Conservation (phyloP, 2,888 invertebrate species). For the Meiosimyza platycephala region DNA sequence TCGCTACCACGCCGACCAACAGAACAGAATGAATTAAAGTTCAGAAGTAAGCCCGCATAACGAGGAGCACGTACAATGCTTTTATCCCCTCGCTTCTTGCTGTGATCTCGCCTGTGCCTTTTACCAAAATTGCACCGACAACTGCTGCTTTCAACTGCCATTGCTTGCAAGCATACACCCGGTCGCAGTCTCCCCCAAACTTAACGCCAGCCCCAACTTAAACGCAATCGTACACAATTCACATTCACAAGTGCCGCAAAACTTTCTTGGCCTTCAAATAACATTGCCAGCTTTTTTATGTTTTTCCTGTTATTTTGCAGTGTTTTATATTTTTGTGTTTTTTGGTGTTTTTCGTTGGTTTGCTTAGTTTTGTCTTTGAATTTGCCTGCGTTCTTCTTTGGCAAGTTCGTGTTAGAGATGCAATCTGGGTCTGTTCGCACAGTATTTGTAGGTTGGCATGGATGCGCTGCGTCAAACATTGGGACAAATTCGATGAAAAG, state of each 20-base stretch:
- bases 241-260: constrained; percentile 27
- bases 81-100: background rate
- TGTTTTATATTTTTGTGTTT: constrained; percentile 21
- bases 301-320: constrained; percentile 40
- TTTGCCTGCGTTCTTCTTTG: constrained; percentile 15
- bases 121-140: constrained; percentile 23
- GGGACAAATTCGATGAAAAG: no score
- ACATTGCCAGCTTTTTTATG: constrained; percentile 38
- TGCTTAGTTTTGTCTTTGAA: constrained; percentile 28
- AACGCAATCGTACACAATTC: constrained; percentile 27
- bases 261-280: constrained; percentile 30
- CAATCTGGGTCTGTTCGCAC: constrained; percentile 15
- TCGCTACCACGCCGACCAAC: background rate
- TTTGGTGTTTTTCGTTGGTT: constrained; percentile 41
- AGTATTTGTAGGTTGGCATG: background rate
- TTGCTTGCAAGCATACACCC: background rate
- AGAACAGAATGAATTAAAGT: constrained; percentile 26
- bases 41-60: constrained; percentile 28
- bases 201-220: background rate
- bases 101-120: background rate
- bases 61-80: constrained; percentile 23
- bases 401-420: constrained; percentile 18
- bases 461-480: no score
- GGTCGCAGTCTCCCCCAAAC: background rate
- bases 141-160: constrained; percentile 16